Evolutionary conservation across 1,140 invertebrate genomes (phyloP), one percentile per base, ranked within the genome.

Genomic region (Bilobella aurantiaca): DNA sequence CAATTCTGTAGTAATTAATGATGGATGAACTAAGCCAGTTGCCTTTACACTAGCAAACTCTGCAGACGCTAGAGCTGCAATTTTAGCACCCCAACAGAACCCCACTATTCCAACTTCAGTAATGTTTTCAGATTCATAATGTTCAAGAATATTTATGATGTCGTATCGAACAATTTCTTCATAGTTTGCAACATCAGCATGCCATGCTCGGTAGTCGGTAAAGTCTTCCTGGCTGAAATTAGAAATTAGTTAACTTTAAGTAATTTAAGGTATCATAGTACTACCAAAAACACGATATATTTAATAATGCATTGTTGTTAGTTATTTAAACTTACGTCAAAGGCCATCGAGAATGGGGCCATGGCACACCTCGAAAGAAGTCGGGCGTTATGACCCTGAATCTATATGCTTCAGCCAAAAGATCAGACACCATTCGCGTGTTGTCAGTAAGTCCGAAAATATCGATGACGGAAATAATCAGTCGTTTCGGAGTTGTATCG

Each of bases 11-110:
- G n/a, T 46, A 27, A 67, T 59, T 14, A 28, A 58, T 2, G 68
- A 65, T n/a, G 71, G 66, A 62, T 69, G 68, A 46, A 73, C 58
- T 21, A 67, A 34, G 1, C 63, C 71, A 1, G 68, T 64, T 21
- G 58, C 71, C 32, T 66, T 61, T 23, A 73, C 65, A 16, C 66
- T 58, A n/a, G 56, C 30, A 16, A 61, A n/a, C 12, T 73, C 62
- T 0, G 58, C 32, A 1, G 63, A 66, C 2, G 68, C 71, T 25
- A 63, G 21, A 2, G 65, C 31, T 3, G 68, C 31, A 29, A 73
- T 64, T 37, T 61, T 68, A 21, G 66, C 71, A 46, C 71, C 71
- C 71, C 71, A 73, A 31, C 71, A 73, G 42, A 70, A 68, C 31
- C 71, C 71, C 37, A 70, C 68, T 21, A 70, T 68, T 21, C 71